These are phyloP conservation scores for Tenodera sinensis DNA, from an alignment of 2,888 invertebrate genomes.

Conservation along the genomic window DNA sequence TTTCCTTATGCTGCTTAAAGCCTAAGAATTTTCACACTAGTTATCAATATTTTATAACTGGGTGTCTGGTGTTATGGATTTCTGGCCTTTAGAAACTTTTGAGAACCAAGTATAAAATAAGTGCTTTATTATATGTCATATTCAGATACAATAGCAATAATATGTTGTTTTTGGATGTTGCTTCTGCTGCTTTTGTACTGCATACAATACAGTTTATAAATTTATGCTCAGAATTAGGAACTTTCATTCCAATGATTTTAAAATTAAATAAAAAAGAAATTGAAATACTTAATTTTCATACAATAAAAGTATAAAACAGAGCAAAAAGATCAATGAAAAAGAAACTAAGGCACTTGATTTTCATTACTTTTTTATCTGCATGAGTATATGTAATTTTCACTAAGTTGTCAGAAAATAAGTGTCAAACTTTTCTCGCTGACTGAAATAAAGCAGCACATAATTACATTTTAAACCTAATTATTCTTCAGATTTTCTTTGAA, in stretches of 20 bases:
- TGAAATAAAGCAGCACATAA: too few relatives aligned
- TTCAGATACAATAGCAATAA: conserved; percentile 2
- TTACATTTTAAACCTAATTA: too few relatives aligned
- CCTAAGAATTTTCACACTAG: neutral
- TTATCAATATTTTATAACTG: neutral
- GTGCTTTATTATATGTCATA: neutral
- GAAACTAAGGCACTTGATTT: too few relatives aligned
- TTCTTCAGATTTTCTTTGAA: too few relatives aligned
- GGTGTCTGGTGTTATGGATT: conserved; percentile 46
- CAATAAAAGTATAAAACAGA: too few relatives aligned
- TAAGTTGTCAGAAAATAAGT: too few relatives aligned
- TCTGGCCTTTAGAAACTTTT: conserved; percentile 39
- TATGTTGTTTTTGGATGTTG: neutral
- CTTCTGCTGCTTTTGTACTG: too few relatives aligned
- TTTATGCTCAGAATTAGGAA: neutral
- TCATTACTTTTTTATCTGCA: too few relatives aligned
- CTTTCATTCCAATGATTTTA: neutral
- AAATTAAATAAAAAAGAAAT: neutral
- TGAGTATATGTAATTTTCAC: too few relatives aligned
- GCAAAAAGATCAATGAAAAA: too few relatives aligned
- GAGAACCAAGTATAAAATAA: neutral
- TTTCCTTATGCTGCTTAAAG: neutral
- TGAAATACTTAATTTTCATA: neutral
- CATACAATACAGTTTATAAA: neutral
- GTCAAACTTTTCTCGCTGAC: too few relatives aligned